Percentiles rank a stretch among this genome's conserved stretches.
phyloP scores from a whole-genome alignment of 1,140 invertebrate species.

The Ooceraea biroi region DNA sequence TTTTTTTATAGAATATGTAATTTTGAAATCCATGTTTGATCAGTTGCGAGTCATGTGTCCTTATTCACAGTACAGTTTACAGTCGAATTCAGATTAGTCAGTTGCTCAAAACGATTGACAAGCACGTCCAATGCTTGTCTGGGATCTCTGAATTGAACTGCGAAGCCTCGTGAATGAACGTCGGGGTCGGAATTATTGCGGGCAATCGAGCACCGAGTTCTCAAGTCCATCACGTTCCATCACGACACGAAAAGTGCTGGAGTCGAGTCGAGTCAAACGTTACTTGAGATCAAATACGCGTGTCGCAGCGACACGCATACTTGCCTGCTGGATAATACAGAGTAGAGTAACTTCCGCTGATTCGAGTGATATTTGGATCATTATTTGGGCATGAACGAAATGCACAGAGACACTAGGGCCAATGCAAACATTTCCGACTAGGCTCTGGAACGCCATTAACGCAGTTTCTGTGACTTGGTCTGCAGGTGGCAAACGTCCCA shows the following conservation, averaged over 20 bases:
- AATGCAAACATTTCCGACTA: slow-evolving; percentile 79
- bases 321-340: slow-evolving; percentile 84
- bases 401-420: slow-evolving; percentile 84
- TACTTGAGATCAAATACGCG: slow-evolving; percentile 77
- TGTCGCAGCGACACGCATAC: slow-evolving; percentile 79
- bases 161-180: slow-evolving; percentile 65
- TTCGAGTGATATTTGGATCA: slow-evolving; percentile 76
- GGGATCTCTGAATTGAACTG: slow-evolving; percentile 74
- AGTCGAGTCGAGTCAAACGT: slow-evolving; percentile 78
- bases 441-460: slow-evolving; percentile 84
- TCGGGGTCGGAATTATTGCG: slow-evolving; percentile 73
- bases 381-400: slow-evolving; percentile 83
- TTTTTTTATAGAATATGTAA: slow-evolving; percentile 60
- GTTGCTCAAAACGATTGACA: slow-evolving; percentile 72
- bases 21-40: slow-evolving; percentile 63
- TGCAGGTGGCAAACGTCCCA: slow-evolving; percentile 85
- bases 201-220: slow-evolving; percentile 77
- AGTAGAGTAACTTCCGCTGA: slow-evolving; percentile 81
- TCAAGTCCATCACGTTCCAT: slow-evolving; percentile 77
- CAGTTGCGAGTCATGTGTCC: slow-evolving; percentile 70
- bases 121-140: slow-evolving; percentile 63
- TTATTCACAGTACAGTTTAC: slow-evolving; percentile 75
- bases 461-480: slow-evolving; percentile 86
- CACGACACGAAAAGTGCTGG: slow-evolving; percentile 79
- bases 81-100: slow-evolving; percentile 78